Conservation (phyloP, 2,797 vertebrate genomes). For the Dallia pectoralis region DNA sequence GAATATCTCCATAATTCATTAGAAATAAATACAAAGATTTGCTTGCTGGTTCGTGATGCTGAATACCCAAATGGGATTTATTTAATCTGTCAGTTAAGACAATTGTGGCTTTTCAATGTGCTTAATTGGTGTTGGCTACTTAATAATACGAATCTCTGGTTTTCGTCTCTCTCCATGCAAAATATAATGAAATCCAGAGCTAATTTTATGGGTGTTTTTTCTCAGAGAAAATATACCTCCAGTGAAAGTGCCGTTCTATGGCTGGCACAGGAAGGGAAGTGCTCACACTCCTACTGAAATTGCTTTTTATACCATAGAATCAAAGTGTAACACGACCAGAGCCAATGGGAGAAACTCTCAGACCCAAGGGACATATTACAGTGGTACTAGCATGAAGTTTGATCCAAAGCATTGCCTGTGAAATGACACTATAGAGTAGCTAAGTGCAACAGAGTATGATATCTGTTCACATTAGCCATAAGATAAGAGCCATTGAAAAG, state of each 20-base stretch:
- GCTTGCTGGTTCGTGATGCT: neutral
- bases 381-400: neutral
- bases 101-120: neutral
- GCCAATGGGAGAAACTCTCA: neutral
- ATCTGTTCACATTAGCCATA: neutral
- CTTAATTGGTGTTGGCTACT: neutral
- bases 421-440: neutral
- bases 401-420: neutral
- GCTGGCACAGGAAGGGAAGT: neutral
- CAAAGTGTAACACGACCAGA: neutral
- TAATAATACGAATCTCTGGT: neutral
- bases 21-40: neutral
- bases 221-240: neutral
- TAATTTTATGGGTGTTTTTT: neutral
- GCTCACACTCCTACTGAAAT: conserved; percentile 18
- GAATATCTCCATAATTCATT: neutral
- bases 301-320: conserved; percentile 3
- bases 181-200: neutral
- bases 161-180: neutral
- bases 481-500: neutral
- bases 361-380: neutral
- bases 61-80: neutral
- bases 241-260: neutral
- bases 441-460: neutral
- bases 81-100: neutral